Percentiles rank a stretch among this genome's conserved stretches.
These are phyloP conservation scores for Sebastes minor DNA, from an alignment of 2,797 vertebrate genomes.

Conservation along the genomic window DNA sequence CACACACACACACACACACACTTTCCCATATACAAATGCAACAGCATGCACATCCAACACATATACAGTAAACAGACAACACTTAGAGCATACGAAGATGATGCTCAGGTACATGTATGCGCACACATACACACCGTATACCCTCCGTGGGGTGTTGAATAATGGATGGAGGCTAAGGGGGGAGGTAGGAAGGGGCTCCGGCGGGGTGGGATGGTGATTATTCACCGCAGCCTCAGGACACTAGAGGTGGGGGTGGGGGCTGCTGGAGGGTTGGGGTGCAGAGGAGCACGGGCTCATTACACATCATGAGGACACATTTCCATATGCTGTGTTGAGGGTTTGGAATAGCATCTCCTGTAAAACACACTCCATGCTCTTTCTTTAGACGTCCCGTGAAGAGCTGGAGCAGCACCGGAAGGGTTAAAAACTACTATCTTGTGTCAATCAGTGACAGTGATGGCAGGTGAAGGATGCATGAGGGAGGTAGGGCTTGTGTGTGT, in stretches of 20 bases:
- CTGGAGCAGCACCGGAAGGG: background rate
- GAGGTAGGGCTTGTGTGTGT: background rate
- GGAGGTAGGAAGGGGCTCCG: background rate
- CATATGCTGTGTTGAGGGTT: constrained; percentile 16
- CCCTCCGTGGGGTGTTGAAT: constrained; percentile 59
- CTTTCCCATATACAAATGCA: background rate
- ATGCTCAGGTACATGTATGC: constrained; percentile 19
- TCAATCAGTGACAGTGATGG: background rate
- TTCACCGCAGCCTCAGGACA: constrained; percentile 53
- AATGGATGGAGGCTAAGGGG: constrained; percentile 63
- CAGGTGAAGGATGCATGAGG: background rate
- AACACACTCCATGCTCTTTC: background rate
- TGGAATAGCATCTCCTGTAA: background rate
- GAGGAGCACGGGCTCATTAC: constrained; percentile 33
- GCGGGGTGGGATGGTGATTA: constrained; percentile 41
- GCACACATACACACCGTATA: constrained; percentile 6
- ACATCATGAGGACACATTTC: constrained; percentile 43
- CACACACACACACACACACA: background rate
- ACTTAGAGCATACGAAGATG: background rate
- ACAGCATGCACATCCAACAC: background rate
- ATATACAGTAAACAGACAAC: background rate
- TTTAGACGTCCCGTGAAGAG: background rate
- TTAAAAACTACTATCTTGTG: background rate
- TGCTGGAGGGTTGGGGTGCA: background rate
- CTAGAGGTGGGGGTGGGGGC: constrained; percentile 26